Evolutionary conservation across 2,797 vertebrate genomes (phyloP).

Genomic region (Mus minutoides): DNA sequence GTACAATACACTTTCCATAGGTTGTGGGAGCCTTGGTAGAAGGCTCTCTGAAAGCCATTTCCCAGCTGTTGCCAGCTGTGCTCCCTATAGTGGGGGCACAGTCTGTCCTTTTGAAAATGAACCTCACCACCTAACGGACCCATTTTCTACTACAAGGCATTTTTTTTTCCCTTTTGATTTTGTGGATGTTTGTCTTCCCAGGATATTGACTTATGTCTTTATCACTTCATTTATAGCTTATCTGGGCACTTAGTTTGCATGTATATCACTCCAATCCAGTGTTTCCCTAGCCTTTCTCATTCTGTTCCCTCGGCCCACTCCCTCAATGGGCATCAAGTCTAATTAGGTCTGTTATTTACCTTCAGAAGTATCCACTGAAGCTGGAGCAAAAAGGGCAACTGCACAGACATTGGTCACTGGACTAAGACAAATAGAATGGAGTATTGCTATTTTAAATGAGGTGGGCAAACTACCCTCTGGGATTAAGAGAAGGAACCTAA

Average conservation of each 20-base stretch:
- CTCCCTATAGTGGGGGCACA: not conserved
- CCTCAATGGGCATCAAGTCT: not conserved
- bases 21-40: not conserved
- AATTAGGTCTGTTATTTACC: not conserved
- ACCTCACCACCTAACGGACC: not conserved
- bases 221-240: not conserved
- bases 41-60: not conserved
- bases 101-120: not conserved
- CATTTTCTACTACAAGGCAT: not conserved
- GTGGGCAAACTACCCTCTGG: not conserved
- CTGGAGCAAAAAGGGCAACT: not conserved
- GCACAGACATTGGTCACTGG: not conserved
- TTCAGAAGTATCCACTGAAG: not conserved
- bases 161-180: slow-evolving; percentile 31
- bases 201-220: not conserved
- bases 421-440: not conserved
- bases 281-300: not conserved
- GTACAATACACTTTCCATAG: not conserved
- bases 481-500: not conserved
- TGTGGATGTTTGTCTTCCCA: not conserved
- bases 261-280: not conserved
- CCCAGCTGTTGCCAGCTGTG: not conserved
- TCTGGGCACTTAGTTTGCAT: not conserved
- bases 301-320: not conserved
- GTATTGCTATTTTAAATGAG: slow-evolving; percentile 31